A percentile compares a stretch with the other conserved stretches of the same genome.
Evolutionary conservation across 1,140 invertebrate genomes (phyloP).

Genomic region (Microplitis mediator): DNA sequence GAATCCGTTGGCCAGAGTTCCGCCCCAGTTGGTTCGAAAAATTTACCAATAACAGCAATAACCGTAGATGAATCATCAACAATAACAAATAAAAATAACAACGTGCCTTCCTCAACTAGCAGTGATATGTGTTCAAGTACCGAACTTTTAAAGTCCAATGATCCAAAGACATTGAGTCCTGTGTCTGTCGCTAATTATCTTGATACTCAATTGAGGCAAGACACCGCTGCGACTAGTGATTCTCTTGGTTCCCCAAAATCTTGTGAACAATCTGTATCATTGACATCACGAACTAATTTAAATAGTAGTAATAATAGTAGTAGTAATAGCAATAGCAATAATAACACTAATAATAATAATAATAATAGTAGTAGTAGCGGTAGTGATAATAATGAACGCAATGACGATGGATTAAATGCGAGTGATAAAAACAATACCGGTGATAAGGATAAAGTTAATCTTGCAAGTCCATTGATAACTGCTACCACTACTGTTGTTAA

Average conservation of each 20-base stretch:
- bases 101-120: constrained; percentile 63
- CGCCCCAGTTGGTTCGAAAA: neutral
- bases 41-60: neutral
- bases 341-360: too few relatives aligned
- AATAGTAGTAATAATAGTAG: too few relatives aligned
- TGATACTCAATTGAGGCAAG: constrained; percentile 44
- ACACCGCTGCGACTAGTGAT: constrained; percentile 31
- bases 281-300: neutral
- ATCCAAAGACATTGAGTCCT: constrained; percentile 44
- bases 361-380: too few relatives aligned
- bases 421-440: constrained; percentile 29
- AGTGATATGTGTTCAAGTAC: constrained; percentile 62
- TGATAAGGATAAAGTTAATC: constrained; percentile 26
- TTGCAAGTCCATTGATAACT: constrained; percentile 21
- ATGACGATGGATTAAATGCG: constrained; percentile 33
- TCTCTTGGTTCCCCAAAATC: constrained; percentile 19
- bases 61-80: constrained; percentile 28
- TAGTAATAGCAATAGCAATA: too few relatives aligned
- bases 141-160: constrained; percentile 51
- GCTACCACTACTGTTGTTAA: neutral
- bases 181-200: constrained; percentile 47
- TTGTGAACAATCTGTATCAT: constrained; percentile 36
- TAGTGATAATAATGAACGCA: constrained; percentile 21
- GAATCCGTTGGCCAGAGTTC: constrained; percentile 13
- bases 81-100: constrained; percentile 50